Percentiles rank a stretch among this genome's conserved stretches.
phyloP scores from a whole-genome alignment of 2,113 vertebrate genomes.

The Anser brachyrhynchus region DNA sequence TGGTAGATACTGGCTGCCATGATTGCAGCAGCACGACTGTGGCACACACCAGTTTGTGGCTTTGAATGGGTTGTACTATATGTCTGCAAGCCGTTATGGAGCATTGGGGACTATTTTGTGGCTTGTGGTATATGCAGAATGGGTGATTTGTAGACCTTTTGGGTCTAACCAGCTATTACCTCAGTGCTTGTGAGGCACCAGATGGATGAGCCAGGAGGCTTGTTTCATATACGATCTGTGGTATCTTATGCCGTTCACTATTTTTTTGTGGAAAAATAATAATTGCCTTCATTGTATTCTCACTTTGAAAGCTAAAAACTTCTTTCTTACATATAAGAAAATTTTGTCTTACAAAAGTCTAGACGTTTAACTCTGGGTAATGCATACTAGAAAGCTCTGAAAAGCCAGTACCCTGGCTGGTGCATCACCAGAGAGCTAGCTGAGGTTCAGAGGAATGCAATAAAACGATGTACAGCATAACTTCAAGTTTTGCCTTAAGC shows the following conservation, averaged over 20 bases:
- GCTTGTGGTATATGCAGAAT: slow-evolving; percentile 6
- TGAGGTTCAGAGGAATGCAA: background rate
- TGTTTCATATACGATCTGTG: background rate
- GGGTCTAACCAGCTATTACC: background rate
- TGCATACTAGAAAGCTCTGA: background rate
- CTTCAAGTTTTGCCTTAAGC: background rate
- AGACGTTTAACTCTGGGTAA: background rate
- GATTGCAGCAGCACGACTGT: background rate
- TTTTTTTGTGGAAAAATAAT: background rate
- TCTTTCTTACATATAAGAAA: background rate
- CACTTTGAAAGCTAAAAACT: background rate
- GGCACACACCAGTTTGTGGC: background rate
- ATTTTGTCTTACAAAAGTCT: background rate
- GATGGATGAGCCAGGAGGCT: background rate
- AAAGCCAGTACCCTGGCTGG: background rate
- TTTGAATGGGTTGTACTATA: background rate
- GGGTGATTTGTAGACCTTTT: background rate
- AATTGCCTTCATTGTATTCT: background rate
- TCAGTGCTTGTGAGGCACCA: background rate
- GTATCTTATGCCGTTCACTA: background rate
- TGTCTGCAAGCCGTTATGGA: background rate
- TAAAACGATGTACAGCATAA: background rate
- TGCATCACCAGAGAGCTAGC: background rate
- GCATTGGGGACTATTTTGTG: slow-evolving; percentile 21
- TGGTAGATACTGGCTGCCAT: background rate